phyloP scores from a whole-genome alignment of 2,797 vertebrate species.

The Rhabdophis nuchalis region DNA sequence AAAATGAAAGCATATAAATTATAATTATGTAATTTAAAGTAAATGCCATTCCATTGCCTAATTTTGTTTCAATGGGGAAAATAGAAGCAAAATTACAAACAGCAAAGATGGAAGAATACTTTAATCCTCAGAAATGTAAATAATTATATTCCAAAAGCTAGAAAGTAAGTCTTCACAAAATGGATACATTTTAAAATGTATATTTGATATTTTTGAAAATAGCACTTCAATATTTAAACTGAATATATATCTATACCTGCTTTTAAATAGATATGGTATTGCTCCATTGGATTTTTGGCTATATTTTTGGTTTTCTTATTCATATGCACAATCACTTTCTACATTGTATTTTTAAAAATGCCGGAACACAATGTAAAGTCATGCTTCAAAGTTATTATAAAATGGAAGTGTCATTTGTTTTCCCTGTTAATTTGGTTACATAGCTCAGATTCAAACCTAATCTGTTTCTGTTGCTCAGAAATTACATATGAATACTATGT shows the following conservation, averaged over 20 bases:
- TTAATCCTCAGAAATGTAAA: conserved; percentile 30
- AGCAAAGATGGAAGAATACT: conserved; percentile 49
- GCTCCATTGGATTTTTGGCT: neutral
- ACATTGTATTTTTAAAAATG: conserved; percentile 2
- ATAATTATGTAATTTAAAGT: conserved; percentile 59
- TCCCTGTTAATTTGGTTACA: conserved; percentile 39
- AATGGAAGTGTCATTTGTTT: neutral
- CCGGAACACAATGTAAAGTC: neutral
- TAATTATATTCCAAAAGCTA: neutral
- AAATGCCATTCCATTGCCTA: conserved; percentile 49
- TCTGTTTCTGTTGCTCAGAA: conserved; percentile 61
- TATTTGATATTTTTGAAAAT: conserved; percentile 18
- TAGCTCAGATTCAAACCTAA: conserved; percentile 36
- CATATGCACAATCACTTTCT: neutral
- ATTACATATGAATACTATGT: conserved; percentile 71
- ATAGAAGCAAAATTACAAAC: conserved; percentile 45
- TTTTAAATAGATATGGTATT: neutral
- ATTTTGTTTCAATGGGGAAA: conserved; percentile 57
- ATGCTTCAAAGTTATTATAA: neutral
- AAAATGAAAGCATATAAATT: conserved; percentile 45
- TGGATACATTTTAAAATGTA: neutral
- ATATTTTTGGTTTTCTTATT: neutral
- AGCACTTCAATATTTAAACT: neutral
- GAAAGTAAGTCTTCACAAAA: neutral
- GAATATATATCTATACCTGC: neutral